Base-by-base conservation (phyloP, 2,888 invertebrate species). In the Eubasilissa splendida region DNA sequence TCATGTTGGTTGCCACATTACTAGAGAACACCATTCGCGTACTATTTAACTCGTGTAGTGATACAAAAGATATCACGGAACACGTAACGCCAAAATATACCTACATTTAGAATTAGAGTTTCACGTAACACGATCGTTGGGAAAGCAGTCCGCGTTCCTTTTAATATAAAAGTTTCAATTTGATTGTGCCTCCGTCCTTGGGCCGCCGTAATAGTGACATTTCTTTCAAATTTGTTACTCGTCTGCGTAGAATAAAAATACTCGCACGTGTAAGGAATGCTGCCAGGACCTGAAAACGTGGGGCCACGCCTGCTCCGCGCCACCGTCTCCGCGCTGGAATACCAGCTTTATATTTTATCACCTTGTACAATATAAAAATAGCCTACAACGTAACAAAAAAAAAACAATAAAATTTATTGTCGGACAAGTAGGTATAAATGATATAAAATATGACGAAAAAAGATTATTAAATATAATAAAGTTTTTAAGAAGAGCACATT, bases 111-210 rank as follows among this genome's bases (percentile, higher is more conserved):
- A 22, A 1, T 10, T 63, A 14, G 22, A n/a, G 66, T 66, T n/a
- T 66, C n/a, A 42, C 42, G 42, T 50, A 33, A 66, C 66, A 7
- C 33, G n/a, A 66, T n/a, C 12, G 50, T 31, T 63, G 10, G 14
- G 60, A 11, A 63, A 8, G 66, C 66, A n/a, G 54, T 12, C 1
- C 31, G 58, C 58, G 73, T 58, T 58, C 14, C 31, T 73, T 73
- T 73, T 73, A 73, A 73, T 73, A 73, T 56, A 58, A 73, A 73
- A 73, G 12, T 73, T 58, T 56, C 52, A 71, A 71, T 54, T 54
- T 71, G 56, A 73, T 56, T 58, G 70, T n/a, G 33, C 5, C 56
- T 11, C 42, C 73, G 58, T 14, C 58, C 73, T 73, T 73, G 73
- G 42, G 22, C 54, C 71, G 54, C 22, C 33, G 73, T 73, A 33